phyloP scores from a whole-genome alignment of 2,888 invertebrate genomes.

The Phasia obesa region DNA sequence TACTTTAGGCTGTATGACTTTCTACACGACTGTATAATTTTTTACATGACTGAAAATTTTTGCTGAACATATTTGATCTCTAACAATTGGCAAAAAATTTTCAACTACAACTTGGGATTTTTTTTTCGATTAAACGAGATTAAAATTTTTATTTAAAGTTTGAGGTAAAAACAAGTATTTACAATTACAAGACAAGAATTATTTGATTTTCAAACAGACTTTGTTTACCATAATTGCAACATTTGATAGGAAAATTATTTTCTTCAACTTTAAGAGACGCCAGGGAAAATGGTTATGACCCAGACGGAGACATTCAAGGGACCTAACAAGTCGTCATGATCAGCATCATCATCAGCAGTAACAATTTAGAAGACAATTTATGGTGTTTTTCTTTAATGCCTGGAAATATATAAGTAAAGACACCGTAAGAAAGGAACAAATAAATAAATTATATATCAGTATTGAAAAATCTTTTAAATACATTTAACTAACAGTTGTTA shows the following conservation, averaged over 20 bases:
- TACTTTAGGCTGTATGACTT: no score
- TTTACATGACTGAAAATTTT: no score
- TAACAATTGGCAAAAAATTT: not conserved
- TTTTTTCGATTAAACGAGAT: conserved; percentile 32
- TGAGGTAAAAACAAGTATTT: conserved; percentile 11
- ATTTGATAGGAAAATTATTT: conserved; percentile 19
- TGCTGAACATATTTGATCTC: not conserved
- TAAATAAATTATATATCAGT: conserved; percentile 43
- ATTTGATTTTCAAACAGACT: not conserved
- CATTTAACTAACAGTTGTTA: conserved; percentile 57
- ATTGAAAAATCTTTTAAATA: conserved; percentile 52
- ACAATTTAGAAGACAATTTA: conserved; percentile 52
- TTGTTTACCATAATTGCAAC: conserved; percentile 38
- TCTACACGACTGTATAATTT: no score
- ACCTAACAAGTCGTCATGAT: conserved; percentile 45
- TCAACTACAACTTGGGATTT: conserved; percentile 8
- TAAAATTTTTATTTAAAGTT: conserved; percentile 26
- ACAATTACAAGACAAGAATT: not conserved
- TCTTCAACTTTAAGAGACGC: conserved; percentile 48
- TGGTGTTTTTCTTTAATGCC: conserved; percentile 60
- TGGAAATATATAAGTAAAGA: conserved; percentile 41
- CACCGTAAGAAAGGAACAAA: conserved; percentile 14
- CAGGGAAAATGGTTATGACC: conserved; percentile 60
- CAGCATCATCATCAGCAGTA: not conserved
- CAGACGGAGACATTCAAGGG: conserved; percentile 64